Evolutionary conservation across 2,888 invertebrate species (phyloP).

Genomic region (Helleia helle): DNA sequence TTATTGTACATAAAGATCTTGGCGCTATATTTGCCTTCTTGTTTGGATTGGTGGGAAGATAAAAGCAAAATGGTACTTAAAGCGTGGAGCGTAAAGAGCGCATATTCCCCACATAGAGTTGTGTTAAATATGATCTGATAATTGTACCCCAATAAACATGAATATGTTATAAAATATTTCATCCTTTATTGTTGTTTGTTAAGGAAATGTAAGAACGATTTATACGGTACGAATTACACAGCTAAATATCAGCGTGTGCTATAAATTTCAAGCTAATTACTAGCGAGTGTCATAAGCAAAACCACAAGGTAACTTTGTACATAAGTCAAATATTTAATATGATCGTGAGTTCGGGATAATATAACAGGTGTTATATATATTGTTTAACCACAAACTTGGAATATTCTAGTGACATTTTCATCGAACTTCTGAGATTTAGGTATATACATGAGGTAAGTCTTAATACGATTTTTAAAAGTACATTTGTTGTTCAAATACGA

Average conservation of each 20-base stretch:
- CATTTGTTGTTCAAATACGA: too few species aligned
- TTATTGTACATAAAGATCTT: too few species aligned
- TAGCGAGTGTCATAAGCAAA: conserved; percentile 59
- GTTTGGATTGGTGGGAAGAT: too few species aligned
- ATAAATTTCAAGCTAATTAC: conserved; percentile 63
- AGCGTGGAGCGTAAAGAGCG: too few species aligned
- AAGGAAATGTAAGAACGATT: background rate
- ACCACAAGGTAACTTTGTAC: conserved; percentile 6
- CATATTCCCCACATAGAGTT: too few species aligned
- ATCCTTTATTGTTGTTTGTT: background rate
- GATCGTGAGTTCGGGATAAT: background rate
- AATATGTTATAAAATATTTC: background rate
- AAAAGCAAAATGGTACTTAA: too few species aligned
- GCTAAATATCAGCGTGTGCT: conserved; percentile 22
- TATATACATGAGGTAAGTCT: too few species aligned
- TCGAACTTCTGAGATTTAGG: too few species aligned
- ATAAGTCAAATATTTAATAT: conserved; percentile 4
- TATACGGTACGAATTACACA: background rate
- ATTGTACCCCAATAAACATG: background rate
- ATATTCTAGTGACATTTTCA: background rate
- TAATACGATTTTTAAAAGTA: too few species aligned
- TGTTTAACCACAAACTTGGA: background rate
- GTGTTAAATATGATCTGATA: too few species aligned
- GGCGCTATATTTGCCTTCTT: too few species aligned
- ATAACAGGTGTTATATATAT: background rate